These are phyloP conservation scores for Euplagia quadripunctaria DNA, from an alignment of 2,888 invertebrate genomes.

Conservation along the genomic window DNA sequence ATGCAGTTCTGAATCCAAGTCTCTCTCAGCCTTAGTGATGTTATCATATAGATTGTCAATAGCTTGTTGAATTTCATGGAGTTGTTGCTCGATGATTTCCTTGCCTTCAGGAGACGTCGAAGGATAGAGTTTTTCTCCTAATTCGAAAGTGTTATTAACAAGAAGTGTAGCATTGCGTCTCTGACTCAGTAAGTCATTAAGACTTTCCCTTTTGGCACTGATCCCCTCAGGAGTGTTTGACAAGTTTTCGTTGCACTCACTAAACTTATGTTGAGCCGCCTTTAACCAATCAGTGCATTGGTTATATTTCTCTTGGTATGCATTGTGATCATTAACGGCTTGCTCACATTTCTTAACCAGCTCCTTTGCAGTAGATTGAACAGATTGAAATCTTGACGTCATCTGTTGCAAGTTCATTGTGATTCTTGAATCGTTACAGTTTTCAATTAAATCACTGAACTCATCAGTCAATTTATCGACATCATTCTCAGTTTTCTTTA, in stretches of 20 bases:
- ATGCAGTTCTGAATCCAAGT: conserved; percentile 93
- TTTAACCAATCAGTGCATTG: conserved; percentile 94
- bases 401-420: conserved; percentile 96
- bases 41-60: conserved; percentile 94
- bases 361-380: conserved; percentile 95
- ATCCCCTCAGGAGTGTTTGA: conserved; percentile 91
- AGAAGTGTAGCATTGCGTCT: conserved; percentile 91
- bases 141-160: conserved; percentile 94
- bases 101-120: conserved; percentile 95
- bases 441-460: conserved; percentile 94
- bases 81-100: conserved; percentile 93
- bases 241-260: conserved; percentile 89
- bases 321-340: conserved; percentile 93
- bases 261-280: conserved; percentile 91
- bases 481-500: conserved; percentile 94
- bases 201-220: conserved; percentile 89
- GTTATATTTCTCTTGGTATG: conserved; percentile 93
- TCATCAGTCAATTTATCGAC: conserved; percentile 95
- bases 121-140: conserved; percentile 95
- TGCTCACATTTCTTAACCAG: conserved; percentile 97
- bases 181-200: conserved; percentile 92
- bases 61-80: conserved; percentile 94
- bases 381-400: conserved; percentile 95
- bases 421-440: conserved; percentile 94
- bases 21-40: conserved; percentile 92